Evolutionary conservation across 2,888 invertebrate species (phyloP).

Genomic region (Automeris io): DNA sequence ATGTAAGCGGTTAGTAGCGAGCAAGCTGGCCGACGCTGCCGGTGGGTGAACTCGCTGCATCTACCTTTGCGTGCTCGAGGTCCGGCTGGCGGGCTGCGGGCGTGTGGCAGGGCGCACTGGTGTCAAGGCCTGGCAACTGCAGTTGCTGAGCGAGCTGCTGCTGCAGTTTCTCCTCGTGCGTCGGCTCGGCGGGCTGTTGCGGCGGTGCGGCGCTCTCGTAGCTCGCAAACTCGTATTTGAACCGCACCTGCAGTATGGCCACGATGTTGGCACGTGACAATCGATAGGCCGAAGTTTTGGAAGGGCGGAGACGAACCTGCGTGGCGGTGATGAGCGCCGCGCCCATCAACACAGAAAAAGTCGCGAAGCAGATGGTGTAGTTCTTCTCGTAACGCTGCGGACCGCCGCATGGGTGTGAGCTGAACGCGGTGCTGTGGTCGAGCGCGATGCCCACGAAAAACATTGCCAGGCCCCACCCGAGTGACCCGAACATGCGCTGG

Average conservation of each 20-base stretch:
- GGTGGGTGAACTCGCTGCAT: no score
- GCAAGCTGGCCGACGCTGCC: no score
- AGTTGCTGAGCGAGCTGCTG: slow-evolving; percentile 90
- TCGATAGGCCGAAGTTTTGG: background rate
- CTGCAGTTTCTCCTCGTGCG: slow-evolving; percentile 86
- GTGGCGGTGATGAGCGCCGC: slow-evolving; percentile 95
- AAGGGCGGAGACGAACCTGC: slow-evolving; percentile 73
- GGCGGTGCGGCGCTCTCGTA: slow-evolving; percentile 71
- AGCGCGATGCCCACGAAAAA: slow-evolving; percentile 97
- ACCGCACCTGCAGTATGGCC: slow-evolving; percentile 65
- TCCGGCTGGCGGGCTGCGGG: slow-evolving; percentile 27
- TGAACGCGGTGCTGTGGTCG: slow-evolving; percentile 97
- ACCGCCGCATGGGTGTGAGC: slow-evolving; percentile 92
- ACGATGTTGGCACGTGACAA: background rate
- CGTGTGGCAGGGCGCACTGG: slow-evolving; percentile 72
- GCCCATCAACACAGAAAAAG: slow-evolving; percentile 97
- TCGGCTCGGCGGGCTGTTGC: slow-evolving; percentile 78
- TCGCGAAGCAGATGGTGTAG: slow-evolving; percentile 98
- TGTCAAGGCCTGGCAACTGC: slow-evolving; percentile 86
- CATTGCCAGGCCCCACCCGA: slow-evolving; percentile 99
- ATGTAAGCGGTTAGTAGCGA: background rate
- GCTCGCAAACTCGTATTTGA: slow-evolving; percentile 78
- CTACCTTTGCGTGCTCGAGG: slow-evolving; percentile 35
- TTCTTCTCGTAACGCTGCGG: slow-evolving; percentile 96
- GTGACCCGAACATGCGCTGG: slow-evolving; percentile 98